These are phyloP conservation scores for Hirtodrosophila histrioides DNA, from an alignment of 2,888 invertebrate species.

Conservation along the genomic window DNA sequence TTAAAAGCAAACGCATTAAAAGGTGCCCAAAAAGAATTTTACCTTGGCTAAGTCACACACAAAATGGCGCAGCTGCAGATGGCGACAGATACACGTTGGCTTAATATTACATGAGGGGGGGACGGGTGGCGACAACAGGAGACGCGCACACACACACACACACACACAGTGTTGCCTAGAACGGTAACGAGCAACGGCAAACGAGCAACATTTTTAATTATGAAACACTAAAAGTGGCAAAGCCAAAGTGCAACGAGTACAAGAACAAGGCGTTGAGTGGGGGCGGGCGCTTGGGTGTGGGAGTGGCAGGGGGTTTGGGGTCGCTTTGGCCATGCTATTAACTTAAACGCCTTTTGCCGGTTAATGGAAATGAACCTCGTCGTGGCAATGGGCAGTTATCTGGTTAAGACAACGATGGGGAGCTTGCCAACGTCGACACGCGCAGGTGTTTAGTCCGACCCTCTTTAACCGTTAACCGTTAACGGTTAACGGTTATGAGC, in stretches of 20 bases:
- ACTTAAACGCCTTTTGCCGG: conserved; percentile 82
- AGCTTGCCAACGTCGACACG: conserved; percentile 40
- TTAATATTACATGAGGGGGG: conserved; percentile 60
- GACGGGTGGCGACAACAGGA: background rate
- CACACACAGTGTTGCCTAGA: conserved; percentile 5
- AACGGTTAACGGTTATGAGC: conserved; percentile 53
- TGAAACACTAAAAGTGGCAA: conserved; percentile 83
- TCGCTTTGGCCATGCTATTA: conserved; percentile 76
- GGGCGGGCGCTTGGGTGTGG: conserved; percentile 4
- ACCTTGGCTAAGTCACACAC: conserved; percentile 65
- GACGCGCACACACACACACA: conserved; percentile 8
- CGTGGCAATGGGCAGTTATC: conserved; percentile 74
- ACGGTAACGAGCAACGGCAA: conserved; percentile 31
- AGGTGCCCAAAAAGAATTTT: conserved; percentile 77
- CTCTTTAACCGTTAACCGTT: conserved; percentile 43
- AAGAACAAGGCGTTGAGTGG: conserved; percentile 26
- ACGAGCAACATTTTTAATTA: conserved; percentile 83
- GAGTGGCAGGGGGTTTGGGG: conserved; percentile 28
- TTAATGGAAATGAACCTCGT: conserved; percentile 81
- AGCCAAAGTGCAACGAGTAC: conserved; percentile 72
- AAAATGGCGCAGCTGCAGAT: conserved; percentile 74
- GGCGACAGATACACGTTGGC: conserved; percentile 52
- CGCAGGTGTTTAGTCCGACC: conserved; percentile 60
- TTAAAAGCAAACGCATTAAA: conserved; percentile 79
- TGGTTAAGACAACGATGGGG: conserved; percentile 70